Evolutionary conservation across 2,797 vertebrate species (phyloP), one percentile per base, ranked within the genome.

Genomic region (Manis pentadactyla): DNA sequence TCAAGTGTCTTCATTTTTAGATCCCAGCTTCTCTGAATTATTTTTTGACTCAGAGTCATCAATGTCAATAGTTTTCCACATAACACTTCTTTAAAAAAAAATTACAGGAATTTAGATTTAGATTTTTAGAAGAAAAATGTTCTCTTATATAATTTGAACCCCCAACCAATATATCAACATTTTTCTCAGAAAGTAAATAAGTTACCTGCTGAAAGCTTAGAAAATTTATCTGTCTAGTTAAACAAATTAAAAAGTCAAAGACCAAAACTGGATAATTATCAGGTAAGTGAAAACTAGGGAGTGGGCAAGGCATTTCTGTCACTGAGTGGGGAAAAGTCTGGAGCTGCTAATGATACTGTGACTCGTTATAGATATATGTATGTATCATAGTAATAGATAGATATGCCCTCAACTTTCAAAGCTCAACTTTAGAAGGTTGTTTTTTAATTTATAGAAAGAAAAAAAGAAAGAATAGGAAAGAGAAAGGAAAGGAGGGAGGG

Each of bases 201-300:
- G 59, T 86, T 39, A 51, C 27, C 10, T 66, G 25, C 37, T 92
- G 74, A 73, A 73, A 86, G 37, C 64, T 14, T 17, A 79, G n/a
- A 74, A 66, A 73, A 73, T 37, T 10, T 61, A 5, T 71, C n/a
- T 74, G 18, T 75, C 46, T 59, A 74, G 51, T 17, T 69, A 51
- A 75, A 73, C 49, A 51, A 85, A 85, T 85, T 71, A 89, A 63
- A 90, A 93, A 59, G 34, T 79, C 46, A 59, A 42, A 93, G 34
- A 55, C 23, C 13, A 73, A 29, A 84, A 73, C 27, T 79, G 27
- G 27, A 8, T 13, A 18, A 57, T 49, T 53, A 74, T 90, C 59
- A 66, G 68, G 34, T 68, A 53, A 77, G 37, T 78, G 63, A 46
- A 46, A 46, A 83, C 12, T 31, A 49, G 51, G 3, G 29, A 23